Evolutionary conservation across 2,113 vertebrate species (phyloP).

Genomic region (Campylomormyrus tamandua): DNA sequence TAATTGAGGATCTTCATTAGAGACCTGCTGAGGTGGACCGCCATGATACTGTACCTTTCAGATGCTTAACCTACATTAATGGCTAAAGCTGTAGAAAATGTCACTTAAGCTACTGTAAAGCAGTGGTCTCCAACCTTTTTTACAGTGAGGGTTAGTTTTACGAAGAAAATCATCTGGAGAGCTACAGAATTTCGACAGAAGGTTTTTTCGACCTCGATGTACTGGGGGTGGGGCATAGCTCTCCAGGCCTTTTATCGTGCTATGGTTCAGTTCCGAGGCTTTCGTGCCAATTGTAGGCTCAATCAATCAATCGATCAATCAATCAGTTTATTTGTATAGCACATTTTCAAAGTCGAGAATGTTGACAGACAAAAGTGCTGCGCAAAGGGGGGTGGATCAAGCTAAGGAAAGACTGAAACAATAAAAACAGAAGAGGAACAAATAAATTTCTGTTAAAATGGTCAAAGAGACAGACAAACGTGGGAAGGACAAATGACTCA

Average conservation of each 20-base stretch:
- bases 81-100: background rate
- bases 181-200: background rate
- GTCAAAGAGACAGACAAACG: background rate
- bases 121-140: background rate
- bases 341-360: background rate
- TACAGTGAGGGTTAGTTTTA: background rate
- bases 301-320: background rate
- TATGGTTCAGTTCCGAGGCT: background rate
- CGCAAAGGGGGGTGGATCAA: background rate
- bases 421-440: background rate
- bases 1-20: background rate
- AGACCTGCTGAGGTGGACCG: background rate
- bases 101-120: background rate
- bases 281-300: background rate
- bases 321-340: background rate
- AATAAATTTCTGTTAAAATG: background rate
- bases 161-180: background rate
- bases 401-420: background rate
- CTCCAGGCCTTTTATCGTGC: background rate
- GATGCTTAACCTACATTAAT: background rate
- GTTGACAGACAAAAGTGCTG: background rate
- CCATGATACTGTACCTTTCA: background rate
- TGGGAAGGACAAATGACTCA: background rate
- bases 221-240: background rate
- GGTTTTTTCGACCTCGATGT: background rate